phyloP scores from a whole-genome alignment of 1,140 invertebrate species.

The Drosophila aff. region DNA sequence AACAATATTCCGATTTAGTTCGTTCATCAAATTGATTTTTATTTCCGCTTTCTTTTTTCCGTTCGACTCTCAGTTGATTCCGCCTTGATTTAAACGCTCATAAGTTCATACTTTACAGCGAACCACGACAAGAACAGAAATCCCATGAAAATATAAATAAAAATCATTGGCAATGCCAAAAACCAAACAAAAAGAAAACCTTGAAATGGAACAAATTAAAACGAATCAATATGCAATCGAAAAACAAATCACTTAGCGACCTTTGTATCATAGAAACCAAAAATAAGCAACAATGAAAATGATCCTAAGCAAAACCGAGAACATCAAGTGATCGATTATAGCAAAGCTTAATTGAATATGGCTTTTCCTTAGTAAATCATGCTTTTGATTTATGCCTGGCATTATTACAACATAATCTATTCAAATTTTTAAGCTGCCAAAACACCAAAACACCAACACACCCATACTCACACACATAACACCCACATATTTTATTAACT shows the following conservation, averaged over 20 bases:
- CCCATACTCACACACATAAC: slow-evolving; percentile 34
- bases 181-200: slow-evolving; percentile 26
- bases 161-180: slow-evolving; percentile 54
- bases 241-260: slow-evolving; percentile 59
- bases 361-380: slow-evolving; percentile 79
- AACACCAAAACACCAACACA: slow-evolving; percentile 12
- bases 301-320: slow-evolving; percentile 24
- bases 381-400: slow-evolving; percentile 80
- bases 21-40: slow-evolving; percentile 43
- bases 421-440: slow-evolving; percentile 58
- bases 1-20: slow-evolving; percentile 49
- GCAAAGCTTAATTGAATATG: slow-evolving; percentile 74
- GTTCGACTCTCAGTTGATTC: slow-evolving; percentile 38
- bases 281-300: slow-evolving; percentile 38
- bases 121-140: slow-evolving; percentile 34
- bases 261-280: slow-evolving; percentile 54
- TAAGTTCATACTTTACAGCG: slow-evolving; percentile 63
- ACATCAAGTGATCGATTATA: slow-evolving; percentile 47
- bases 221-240: slow-evolving; percentile 53
- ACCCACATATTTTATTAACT: slow-evolving; percentile 63
- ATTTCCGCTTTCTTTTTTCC: slow-evolving; percentile 33
- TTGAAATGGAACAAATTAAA: slow-evolving; percentile 32
- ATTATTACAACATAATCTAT: slow-evolving; percentile 65
- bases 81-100: slow-evolving; percentile 56
- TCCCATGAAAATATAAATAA: slow-evolving; percentile 8